Evolutionary conservation across 2,888 invertebrate species (phyloP).

Genomic region (Ichneumon xanthorius): DNA sequence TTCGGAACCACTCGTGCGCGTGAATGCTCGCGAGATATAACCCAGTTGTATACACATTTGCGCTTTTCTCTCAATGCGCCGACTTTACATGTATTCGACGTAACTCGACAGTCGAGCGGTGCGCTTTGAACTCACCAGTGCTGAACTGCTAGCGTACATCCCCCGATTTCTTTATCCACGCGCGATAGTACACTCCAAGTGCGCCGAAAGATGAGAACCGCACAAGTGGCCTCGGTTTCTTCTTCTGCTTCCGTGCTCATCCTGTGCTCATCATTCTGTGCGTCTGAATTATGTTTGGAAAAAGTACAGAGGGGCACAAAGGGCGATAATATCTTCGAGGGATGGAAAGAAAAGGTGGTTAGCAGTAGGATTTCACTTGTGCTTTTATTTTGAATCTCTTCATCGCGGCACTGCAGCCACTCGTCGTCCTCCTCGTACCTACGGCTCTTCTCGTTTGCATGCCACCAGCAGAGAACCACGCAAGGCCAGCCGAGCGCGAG

Average conservation of each 20-base stretch:
- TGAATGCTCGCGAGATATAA: slow-evolving; percentile 68
- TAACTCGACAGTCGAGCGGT: slow-evolving; percentile 9
- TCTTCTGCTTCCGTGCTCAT: slow-evolving; percentile 51
- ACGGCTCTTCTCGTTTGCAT: slow-evolving; percentile 60
- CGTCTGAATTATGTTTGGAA: slow-evolving; percentile 45
- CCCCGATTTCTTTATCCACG: slow-evolving; percentile 2
- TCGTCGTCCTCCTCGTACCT: slow-evolving; percentile 38
- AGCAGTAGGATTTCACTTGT: slow-evolving; percentile 57
- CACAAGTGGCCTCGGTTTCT: slow-evolving; percentile 33
- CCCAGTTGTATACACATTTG: not conserved
- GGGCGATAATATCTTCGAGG: slow-evolving; percentile 60
- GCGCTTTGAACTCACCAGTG: slow-evolving; percentile 2
- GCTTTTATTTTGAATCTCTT: slow-evolving; percentile 65
- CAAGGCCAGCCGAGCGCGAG: slow-evolving; percentile 41
- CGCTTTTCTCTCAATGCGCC: slow-evolving; percentile 40
- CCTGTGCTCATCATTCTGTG: slow-evolving; percentile 46
- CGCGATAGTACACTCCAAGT: slow-evolving; percentile 34
- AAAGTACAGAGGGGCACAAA: slow-evolving; percentile 33
- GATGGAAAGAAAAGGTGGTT: slow-evolving; percentile 34
- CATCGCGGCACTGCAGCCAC: slow-evolving; percentile 62
- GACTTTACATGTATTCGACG: slow-evolving; percentile 39
- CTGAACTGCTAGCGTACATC: slow-evolving; percentile 21
- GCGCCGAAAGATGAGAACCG: slow-evolving; percentile 33
- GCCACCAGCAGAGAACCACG: slow-evolving; percentile 55
- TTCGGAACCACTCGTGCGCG: slow-evolving; percentile 72